Conservation (phyloP, 2,113 vertebrate species). For the Crocuta crocuta region DNA sequence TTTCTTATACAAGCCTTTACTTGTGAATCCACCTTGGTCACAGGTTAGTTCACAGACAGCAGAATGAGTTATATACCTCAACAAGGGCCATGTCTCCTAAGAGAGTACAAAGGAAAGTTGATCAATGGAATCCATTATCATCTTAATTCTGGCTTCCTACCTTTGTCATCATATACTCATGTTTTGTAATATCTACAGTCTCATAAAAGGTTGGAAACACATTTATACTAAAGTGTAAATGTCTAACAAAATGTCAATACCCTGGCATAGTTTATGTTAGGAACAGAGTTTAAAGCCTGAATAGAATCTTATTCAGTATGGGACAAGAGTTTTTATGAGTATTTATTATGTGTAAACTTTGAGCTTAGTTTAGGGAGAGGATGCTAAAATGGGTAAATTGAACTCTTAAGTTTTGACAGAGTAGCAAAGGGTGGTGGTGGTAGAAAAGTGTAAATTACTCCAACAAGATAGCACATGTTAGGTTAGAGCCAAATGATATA, state of each 20-base stretch:
- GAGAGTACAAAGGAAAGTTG: background rate
- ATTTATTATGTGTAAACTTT: background rate
- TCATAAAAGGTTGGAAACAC: background rate
- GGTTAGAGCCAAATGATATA: background rate
- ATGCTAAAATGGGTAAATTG: background rate
- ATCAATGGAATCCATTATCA: background rate
- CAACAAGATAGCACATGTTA: background rate
- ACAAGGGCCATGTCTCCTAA: background rate
- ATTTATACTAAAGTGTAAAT: constrained; percentile 34
- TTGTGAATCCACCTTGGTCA: background rate
- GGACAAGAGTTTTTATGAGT: background rate
- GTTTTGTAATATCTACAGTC: background rate
- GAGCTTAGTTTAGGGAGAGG: background rate
- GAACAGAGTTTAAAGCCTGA: constrained; percentile 2
- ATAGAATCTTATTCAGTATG: background rate
- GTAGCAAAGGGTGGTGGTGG: background rate
- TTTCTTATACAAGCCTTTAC: background rate
- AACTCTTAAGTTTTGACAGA: background rate
- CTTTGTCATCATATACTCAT: background rate
- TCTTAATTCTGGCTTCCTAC: background rate
- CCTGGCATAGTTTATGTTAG: background rate
- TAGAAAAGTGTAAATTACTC: background rate
- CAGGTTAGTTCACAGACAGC: background rate
- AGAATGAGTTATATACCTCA: background rate
- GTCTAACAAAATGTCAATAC: constrained; percentile 9